Percentiles rank a stretch among this genome's conserved stretches.
Conservation (phyloP, 2,797 vertebrate genomes). For the Labroides dimidiatus region DNA sequence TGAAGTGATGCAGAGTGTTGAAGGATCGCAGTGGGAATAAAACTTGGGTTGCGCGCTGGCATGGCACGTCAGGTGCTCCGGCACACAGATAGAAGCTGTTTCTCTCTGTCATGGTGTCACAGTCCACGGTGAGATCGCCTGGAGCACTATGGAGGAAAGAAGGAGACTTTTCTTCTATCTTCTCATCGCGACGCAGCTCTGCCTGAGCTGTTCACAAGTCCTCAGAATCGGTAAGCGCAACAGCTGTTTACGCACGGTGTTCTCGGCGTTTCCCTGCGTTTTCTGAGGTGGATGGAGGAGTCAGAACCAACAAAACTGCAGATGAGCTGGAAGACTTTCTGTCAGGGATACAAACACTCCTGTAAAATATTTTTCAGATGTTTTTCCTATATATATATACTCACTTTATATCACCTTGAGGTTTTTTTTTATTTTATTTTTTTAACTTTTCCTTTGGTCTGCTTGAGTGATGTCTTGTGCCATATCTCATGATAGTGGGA, state of each 20-base stretch:
- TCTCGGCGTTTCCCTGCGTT: not conserved
- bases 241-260: slow-evolving; percentile 64
- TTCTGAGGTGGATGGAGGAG: not conserved
- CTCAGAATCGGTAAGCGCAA: slow-evolving; percentile 92
- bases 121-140: slow-evolving; percentile 52
- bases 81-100: slow-evolving; percentile 22
- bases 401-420: not conserved
- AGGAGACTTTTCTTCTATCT: slow-evolving; percentile 66
- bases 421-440: not conserved
- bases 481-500: not conserved
- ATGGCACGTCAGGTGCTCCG: slow-evolving; percentile 42
- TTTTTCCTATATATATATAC: not conserved
- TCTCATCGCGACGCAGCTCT: slow-evolving; percentile 67
- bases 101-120: slow-evolving; percentile 56
- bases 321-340: not conserved
- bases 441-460: too few relatives aligned
- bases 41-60: slow-evolving; percentile 53
- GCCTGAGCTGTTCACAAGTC: slow-evolving; percentile 87
- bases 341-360: too few relatives aligned
- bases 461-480: not conserved
- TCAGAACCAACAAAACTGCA: not conserved
- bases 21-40: slow-evolving; percentile 22
- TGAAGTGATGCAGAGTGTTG: slow-evolving; percentile 34
- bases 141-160: slow-evolving; percentile 76
- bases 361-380: not conserved